phyloP scores from a whole-genome alignment of 2,888 invertebrate genomes.

The Slavum lentiscoides region DNA sequence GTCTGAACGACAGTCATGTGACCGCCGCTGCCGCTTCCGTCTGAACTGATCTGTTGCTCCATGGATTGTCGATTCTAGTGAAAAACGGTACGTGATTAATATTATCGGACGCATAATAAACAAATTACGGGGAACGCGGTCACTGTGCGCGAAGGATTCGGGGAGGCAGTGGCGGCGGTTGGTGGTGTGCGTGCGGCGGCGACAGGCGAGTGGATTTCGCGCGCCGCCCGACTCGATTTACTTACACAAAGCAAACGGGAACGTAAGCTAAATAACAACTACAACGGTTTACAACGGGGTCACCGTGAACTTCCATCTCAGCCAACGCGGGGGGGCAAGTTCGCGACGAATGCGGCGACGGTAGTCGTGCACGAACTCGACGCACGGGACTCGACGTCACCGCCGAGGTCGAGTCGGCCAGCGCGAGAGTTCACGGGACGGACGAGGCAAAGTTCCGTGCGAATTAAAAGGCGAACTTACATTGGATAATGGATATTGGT shows the following conservation, averaged over 20 bases:
- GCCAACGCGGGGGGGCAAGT: background rate
- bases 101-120: background rate
- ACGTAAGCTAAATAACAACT: background rate
- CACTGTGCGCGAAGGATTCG: no score
- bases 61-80: constrained; percentile 13
- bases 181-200: no score
- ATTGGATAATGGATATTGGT: constrained; percentile 70
- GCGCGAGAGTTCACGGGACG: background rate
- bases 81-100: background rate
- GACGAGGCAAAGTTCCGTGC: constrained; percentile 56
- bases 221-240: background rate
- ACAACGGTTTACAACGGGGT: background rate
- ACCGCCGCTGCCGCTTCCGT: constrained; percentile 32
- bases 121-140: background rate
- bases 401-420: no score
- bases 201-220: background rate
- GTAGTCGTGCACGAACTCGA: no score
- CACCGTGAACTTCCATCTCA: background rate
- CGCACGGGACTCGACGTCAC: no score
- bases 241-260: background rate
- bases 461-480: constrained; percentile 72
- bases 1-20: constrained; percentile 59
- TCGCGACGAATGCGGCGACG: no score
- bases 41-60: constrained; percentile 53
- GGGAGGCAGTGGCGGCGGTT: no score